Conservation (phyloP, 2,888 invertebrate genomes). For the Cataglyphis altisquamis region DNA sequence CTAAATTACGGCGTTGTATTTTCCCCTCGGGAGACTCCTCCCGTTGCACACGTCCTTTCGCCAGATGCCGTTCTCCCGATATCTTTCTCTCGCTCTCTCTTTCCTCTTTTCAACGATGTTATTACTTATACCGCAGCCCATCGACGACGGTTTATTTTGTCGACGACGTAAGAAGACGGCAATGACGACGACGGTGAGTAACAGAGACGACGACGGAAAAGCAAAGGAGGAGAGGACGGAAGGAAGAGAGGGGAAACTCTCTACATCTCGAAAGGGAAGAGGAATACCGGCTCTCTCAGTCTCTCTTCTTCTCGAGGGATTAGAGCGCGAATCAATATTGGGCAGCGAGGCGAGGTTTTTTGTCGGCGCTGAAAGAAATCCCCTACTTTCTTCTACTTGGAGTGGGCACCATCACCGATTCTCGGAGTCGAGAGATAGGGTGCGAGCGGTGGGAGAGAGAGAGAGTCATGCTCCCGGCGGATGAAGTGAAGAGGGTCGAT, state of each 20-base stretch:
- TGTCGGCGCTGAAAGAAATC: slow-evolving; percentile 84
- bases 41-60: slow-evolving; percentile 68
- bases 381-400: slow-evolving; percentile 74
- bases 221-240: slow-evolving; percentile 17
- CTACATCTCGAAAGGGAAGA: slow-evolving; percentile 1
- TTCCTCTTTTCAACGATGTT: slow-evolving; percentile 75
- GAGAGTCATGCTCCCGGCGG: slow-evolving; percentile 32
- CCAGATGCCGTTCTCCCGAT: slow-evolving; percentile 74
- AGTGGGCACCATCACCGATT: slow-evolving; percentile 67
- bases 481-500: slow-evolving; percentile 56
- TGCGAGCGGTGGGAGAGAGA: slow-evolving; percentile 55
- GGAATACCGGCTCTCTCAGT: slow-evolving; percentile 55
- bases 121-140: slow-evolving; percentile 78
- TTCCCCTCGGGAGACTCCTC: slow-evolving; percentile 60
- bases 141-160: slow-evolving; percentile 83
- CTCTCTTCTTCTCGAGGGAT: slow-evolving; percentile 76
- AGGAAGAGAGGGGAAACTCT: not conserved
- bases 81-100: slow-evolving; percentile 61
- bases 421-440: slow-evolving; percentile 45
- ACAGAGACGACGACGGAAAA: slow-evolving; percentile 46
- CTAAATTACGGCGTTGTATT: slow-evolving; percentile 73
- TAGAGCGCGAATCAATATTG: slow-evolving; percentile 86
- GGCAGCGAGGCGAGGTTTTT: slow-evolving; percentile 84
- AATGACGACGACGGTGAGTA: slow-evolving; percentile 61
- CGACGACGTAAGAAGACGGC: slow-evolving; percentile 77